phyloP scores from a whole-genome alignment of 2,888 invertebrate species.

The Synergus itoensis region DNA sequence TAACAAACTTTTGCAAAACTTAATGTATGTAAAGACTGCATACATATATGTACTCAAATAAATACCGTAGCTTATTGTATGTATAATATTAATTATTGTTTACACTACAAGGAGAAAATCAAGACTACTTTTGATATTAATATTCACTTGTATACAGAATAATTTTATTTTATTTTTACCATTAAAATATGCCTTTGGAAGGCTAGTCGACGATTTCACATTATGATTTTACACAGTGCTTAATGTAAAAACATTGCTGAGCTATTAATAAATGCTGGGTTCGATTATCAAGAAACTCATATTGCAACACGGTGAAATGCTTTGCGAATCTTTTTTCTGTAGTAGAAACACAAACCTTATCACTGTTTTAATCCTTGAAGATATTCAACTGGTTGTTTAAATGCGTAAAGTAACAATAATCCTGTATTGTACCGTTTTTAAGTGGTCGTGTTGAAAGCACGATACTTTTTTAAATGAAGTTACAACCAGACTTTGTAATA shows the following conservation, averaged over 20 bases:
- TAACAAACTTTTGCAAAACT: slow-evolving; percentile 50
- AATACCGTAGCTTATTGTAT: slow-evolving; percentile 16
- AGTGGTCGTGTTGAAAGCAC: background rate
- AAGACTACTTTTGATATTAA: slow-evolving; percentile 9
- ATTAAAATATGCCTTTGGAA: background rate
- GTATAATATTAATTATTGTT: slow-evolving; percentile 2
- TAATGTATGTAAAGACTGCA: slow-evolving; percentile 45
- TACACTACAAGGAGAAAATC: slow-evolving; percentile 1
- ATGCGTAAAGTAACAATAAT: too few relatives aligned
- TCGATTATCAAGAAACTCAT: background rate
- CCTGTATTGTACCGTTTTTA: background rate
- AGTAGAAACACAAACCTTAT: background rate
- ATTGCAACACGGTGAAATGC: background rate
- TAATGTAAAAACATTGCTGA: background rate
- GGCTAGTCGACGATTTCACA: background rate
- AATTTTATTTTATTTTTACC: slow-evolving; percentile 4
- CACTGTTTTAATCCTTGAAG: background rate
- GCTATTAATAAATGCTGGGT: background rate
- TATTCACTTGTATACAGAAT: slow-evolving; percentile 5
- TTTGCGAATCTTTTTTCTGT: background rate
- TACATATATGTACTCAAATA: slow-evolving; percentile 30
- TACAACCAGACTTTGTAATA: background rate
- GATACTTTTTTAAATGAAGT: background rate
- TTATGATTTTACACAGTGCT: background rate
- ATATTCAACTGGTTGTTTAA: background rate